Evolutionary conservation across 2,113 vertebrate genomes (phyloP).

Genomic region (Colistium nudipinnis): DNA sequence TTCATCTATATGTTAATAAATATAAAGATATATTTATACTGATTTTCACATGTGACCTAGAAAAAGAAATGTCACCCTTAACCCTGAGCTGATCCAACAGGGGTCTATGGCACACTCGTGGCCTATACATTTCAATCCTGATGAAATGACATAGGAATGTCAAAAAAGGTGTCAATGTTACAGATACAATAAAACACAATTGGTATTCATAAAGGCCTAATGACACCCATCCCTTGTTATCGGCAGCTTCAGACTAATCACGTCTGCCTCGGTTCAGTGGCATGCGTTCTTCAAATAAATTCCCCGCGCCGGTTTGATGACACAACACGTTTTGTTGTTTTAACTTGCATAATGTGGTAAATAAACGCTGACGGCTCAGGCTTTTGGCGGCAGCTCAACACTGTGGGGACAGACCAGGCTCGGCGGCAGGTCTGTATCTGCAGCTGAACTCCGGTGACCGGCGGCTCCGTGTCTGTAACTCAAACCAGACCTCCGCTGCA

Average conservation of each 20-base stretch:
- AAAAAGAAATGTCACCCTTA: too few relatives aligned
- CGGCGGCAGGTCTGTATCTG: slow-evolving; percentile 20
- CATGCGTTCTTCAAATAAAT: neutral
- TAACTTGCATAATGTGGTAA: neutral
- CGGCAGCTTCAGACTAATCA: neutral
- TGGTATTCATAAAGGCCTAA: neutral
- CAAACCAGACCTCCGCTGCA: slow-evolving; percentile 34
- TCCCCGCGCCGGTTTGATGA: neutral
- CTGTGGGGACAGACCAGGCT: neutral
- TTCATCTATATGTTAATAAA: too few relatives aligned
- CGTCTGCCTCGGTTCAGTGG: neutral
- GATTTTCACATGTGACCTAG: too few relatives aligned
- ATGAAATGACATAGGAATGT: too few relatives aligned
- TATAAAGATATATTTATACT: too few relatives aligned
- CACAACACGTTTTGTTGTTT: neutral
- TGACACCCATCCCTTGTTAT: neutral
- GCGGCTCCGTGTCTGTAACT: slow-evolving; percentile 32
- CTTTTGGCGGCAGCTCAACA: neutral
- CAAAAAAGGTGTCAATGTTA: neutral
- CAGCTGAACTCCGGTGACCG: slow-evolving; percentile 37
- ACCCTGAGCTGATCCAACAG: too few relatives aligned
- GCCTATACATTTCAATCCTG: neutral
- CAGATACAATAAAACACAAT: neutral
- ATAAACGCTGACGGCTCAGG: neutral
- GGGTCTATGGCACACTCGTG: neutral